Evolutionary conservation across 1,140 invertebrate species (phyloP).

Genomic region (Goniozus legneri): DNA sequence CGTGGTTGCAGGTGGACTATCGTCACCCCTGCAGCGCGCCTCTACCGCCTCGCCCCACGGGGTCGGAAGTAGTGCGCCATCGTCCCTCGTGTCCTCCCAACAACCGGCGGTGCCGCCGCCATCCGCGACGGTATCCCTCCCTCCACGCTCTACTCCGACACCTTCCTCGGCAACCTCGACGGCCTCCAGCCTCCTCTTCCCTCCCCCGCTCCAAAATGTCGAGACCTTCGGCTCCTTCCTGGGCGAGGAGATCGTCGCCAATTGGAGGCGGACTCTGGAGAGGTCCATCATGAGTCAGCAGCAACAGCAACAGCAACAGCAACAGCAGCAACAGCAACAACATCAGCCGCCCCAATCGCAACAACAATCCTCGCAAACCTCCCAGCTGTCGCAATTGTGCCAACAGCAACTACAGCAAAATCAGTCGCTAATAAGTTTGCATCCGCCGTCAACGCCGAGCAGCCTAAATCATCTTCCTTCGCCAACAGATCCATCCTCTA

Average conservation of each 20-base stretch:
- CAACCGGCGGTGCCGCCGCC: constrained; percentile 31
- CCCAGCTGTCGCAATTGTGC: constrained; percentile 23
- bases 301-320: constrained; percentile 41
- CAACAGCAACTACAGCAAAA: constrained; percentile 34
- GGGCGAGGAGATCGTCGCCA: constrained; percentile 74
- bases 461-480: constrained; percentile 52
- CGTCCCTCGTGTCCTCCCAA: constrained; percentile 51
- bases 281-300: constrained; percentile 58
- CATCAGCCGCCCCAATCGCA: constrained; percentile 24
- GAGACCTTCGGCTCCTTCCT: constrained; percentile 68
- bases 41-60: constrained; percentile 53
- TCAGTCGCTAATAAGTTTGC: constrained; percentile 29
- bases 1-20: constrained; percentile 55
- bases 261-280: constrained; percentile 71
- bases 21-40: constrained; percentile 54
- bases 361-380: constrained; percentile 23
- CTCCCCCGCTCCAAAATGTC: constrained; percentile 64
- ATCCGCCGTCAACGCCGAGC: constrained; percentile 36
- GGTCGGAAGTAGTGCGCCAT: constrained; percentile 44
- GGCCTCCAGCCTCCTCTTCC: constrained; percentile 52
- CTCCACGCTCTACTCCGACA: constrained; percentile 50
- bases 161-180: constrained; percentile 56
- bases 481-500: constrained; percentile 49
- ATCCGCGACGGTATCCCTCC: constrained; percentile 29
- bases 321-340: constrained; percentile 35